Conservation (phyloP, 2,797 vertebrate genomes). For the Alcedo quadribrachys region DNA sequence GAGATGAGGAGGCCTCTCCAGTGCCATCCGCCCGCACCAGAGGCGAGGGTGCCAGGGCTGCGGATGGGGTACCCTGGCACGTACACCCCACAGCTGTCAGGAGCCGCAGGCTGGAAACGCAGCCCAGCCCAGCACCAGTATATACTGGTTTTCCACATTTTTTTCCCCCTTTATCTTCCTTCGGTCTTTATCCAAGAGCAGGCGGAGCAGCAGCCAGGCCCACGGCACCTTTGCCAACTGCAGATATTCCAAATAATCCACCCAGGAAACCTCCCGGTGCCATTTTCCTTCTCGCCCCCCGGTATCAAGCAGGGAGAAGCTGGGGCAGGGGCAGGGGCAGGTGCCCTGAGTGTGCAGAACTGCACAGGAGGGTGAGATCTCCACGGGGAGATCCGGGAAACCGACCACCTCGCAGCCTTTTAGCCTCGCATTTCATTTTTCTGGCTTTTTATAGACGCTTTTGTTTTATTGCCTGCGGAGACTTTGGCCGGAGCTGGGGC, state of each 20-base stretch:
- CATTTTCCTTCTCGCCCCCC: not conserved
- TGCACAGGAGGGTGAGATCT: not conserved
- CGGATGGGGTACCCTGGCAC: fast-evolving
- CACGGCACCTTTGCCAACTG: fast-evolving
- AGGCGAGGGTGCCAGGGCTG: not conserved
- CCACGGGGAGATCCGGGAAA: not conserved
- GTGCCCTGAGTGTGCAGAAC: fast-evolving
- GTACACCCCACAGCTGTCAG: fast-evolving
- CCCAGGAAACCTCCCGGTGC: not conserved
- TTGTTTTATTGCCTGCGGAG: conserved; percentile 27
- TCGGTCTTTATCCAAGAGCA: not conserved
- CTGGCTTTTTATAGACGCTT: not conserved
- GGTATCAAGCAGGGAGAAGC: not conserved
- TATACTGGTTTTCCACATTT: fast-evolving
- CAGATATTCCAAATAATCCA: fast-evolving
- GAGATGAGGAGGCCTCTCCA: not conserved
- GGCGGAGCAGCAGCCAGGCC: not conserved
- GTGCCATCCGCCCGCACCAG: fast-evolving
- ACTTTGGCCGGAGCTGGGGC: not conserved
- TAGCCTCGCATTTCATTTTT: conserved; percentile 25
- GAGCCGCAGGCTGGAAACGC: not conserved
- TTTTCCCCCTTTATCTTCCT: not conserved
- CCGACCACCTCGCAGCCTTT: not conserved
- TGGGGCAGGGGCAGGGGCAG: fast-evolving
- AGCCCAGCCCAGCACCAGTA: not conserved